Evolutionary conservation across 2,113 vertebrate genomes (phyloP).

Genomic region (Pandion haliaetus): DNA sequence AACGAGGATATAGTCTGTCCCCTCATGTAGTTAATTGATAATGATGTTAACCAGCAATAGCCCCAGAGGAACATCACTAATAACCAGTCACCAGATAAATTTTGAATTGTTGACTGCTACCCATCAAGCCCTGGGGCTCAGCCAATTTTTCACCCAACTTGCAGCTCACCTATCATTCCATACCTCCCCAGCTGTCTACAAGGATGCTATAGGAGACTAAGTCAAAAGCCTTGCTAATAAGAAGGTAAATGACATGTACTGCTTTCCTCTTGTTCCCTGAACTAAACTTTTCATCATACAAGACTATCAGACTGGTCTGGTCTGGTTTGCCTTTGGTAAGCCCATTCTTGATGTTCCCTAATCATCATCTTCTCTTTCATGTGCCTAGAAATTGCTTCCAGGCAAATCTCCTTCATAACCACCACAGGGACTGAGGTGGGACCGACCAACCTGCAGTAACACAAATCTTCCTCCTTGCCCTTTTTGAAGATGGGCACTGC

Average conservation of each 20-base stretch:
- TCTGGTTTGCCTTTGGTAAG: background rate
- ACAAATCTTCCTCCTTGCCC: background rate
- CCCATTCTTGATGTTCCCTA: background rate
- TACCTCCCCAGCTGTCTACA: background rate
- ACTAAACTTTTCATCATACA: background rate
- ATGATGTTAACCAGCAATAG: background rate
- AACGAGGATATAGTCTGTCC: background rate
- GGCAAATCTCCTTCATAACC: background rate
- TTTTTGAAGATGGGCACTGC: background rate
- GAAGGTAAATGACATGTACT: background rate
- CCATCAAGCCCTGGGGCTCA: background rate
- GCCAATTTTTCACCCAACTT: background rate
- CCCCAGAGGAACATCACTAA: background rate
- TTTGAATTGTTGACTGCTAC: background rate
- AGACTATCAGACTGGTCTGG: background rate
- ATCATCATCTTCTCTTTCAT: background rate
- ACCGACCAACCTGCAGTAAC: background rate
- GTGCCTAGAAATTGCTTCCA: background rate
- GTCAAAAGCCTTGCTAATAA: background rate
- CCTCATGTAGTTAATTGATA: background rate
- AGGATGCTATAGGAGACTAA: background rate
- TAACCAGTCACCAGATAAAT: background rate
- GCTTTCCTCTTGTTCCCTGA: background rate
- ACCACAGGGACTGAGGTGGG: background rate
- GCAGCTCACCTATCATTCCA: background rate